Conservation (phyloP, 2,888 invertebrate genomes). For the Alentia gelatinosa region DNA sequence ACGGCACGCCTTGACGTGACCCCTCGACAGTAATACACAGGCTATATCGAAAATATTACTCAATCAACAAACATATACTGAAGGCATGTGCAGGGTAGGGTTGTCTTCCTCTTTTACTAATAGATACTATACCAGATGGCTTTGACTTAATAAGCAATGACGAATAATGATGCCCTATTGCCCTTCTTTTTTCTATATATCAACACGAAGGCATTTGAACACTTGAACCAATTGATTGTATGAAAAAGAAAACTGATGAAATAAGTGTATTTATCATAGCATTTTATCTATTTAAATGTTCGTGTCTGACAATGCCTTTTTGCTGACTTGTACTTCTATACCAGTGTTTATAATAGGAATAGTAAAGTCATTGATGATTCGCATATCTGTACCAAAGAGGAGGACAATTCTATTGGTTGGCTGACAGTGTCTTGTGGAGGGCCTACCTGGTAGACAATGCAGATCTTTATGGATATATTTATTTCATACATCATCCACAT, state of each 20-base stretch:
- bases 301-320: neutral
- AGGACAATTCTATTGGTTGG: slow-evolving; percentile 46
- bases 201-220: slow-evolving; percentile 9
- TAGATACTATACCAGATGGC: neutral
- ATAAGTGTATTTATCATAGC: neutral
- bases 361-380: too few relatives aligned
- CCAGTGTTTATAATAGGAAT: too few relatives aligned
- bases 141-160: neutral
- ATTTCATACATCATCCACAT: neutral
- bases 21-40: neutral
- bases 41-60: too few relatives aligned
- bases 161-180: too few relatives aligned
- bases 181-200: neutral
- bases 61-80: neutral
- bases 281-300: neutral
- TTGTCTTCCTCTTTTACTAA: slow-evolving; percentile 49
- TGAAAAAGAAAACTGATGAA: neutral
- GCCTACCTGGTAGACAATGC: neutral
- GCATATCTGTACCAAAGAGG: slow-evolving; percentile 38
- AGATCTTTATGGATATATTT: neutral
- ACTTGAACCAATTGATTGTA: neutral
- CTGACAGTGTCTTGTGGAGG: neutral
- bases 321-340: neutral
- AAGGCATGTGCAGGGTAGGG: slow-evolving; percentile 6
- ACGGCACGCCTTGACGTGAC: slow-evolving; percentile 44